Conservation (phyloP, 1,140 invertebrate genomes). For the Drosophila ogumai region DNA sequence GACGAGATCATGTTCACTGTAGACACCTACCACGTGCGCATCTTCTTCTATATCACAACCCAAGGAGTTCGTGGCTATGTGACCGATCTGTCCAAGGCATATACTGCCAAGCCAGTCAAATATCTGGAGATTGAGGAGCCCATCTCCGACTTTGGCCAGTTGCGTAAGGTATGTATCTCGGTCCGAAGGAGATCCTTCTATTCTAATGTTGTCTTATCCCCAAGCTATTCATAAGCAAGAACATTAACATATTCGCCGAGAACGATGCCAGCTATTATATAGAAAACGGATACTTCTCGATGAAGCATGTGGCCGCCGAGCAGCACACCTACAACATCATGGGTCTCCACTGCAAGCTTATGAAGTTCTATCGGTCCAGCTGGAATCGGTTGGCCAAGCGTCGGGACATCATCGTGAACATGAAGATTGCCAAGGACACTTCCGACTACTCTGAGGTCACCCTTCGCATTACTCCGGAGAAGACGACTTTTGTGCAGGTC, state of each 20-base stretch:
- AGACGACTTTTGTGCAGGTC: constrained; percentile 68
- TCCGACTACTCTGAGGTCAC: constrained; percentile 40
- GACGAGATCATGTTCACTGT: constrained; percentile 64
- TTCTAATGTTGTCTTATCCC: no score
- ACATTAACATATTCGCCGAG: constrained; percentile 75
- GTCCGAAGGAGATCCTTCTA: no score
- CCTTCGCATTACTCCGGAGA: constrained; percentile 62
- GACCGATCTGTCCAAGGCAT: constrained; percentile 55
- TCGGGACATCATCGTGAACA: constrained; percentile 65
- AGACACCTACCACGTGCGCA: constrained; percentile 68
- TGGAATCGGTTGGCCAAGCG: constrained; percentile 74
- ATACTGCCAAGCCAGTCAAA: constrained; percentile 55
- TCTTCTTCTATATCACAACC: constrained; percentile 60
- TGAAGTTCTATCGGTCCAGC: constrained; percentile 66
- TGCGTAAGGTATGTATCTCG: constrained; percentile 51
- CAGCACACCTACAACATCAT: constrained; percentile 70
- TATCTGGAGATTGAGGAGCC: constrained; percentile 69
- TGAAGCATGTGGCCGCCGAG: constrained; percentile 73
- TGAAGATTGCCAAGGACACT: constrained; percentile 59
- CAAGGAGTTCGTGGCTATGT: constrained; percentile 70
- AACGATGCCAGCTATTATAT: constrained; percentile 75
- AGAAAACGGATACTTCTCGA: constrained; percentile 62
- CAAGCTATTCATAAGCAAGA: constrained; percentile 57
- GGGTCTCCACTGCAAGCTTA: constrained; percentile 66
- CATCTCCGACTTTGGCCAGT: constrained; percentile 57